Evolutionary conservation across 2,888 invertebrate species (phyloP), one percentile per base, ranked within the genome.

Genomic region (Cheilosia urbana): DNA sequence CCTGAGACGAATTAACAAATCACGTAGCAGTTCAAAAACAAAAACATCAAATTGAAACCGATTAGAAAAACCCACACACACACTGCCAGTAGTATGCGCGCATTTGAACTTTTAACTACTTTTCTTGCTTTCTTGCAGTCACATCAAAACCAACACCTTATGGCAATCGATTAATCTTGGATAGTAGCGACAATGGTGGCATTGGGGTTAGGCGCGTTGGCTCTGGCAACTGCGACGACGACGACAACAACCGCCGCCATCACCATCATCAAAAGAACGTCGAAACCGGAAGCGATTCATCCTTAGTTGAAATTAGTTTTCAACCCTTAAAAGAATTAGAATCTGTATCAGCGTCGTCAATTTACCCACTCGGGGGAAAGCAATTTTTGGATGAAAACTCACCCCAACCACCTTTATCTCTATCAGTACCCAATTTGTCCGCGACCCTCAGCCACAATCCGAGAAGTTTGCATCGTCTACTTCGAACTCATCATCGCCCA

Each of bases 281-380:
- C 45, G 82, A 82, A 78, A 80, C 83, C 75, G 88, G 88, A 88
- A 83, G 76, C 71, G 71, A 79, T 82, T 87, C 87, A 85, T 87
- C 87, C 75, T 68, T 57, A 55, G 47, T 71, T 87, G 88, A 87
- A 88, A 88, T 88, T 84, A 82, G 85, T 85, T 88, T 87, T 77
- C 87, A 88, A 79, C 82, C 88, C 75, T 73, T 85, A 78, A 84
- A 79, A 73, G 87, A 87, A 80, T 81, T 87, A 77, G 82, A 85
- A 81, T 68, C 76, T 49, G 66, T 81, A 79, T 58, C 79, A 51
- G 57, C 60, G 34, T 15, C 69, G 6, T 47, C 55, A 6, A 53
- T 53, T 30, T 75, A 75, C 30, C 63, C 78, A 73, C 49, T 83
- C 42, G 37, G 47, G 63, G 57, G 62, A 42, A 81, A 68, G 45